Evolutionary conservation across 2,113 vertebrate species (phyloP), one percentile per base, ranked within the genome.

Genomic region (Anolis sagrei): DNA sequence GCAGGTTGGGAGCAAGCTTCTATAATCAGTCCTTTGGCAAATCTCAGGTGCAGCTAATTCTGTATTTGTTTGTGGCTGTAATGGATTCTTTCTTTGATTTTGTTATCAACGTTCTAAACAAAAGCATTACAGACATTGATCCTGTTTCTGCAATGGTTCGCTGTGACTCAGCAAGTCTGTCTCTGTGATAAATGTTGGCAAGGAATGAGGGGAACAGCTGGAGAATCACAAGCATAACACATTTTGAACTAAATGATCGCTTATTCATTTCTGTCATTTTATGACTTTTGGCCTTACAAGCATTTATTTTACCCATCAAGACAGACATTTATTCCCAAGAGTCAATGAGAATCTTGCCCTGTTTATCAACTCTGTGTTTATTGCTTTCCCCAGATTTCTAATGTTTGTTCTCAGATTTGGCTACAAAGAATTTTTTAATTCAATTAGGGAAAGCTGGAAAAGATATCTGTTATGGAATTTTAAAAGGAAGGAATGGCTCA

Each of bases 1-100:
- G 21, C 7, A 39, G 34, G 19, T 25, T 39, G 6, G 21, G 34
- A 21, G 16, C 11, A 44, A 8, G 70, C 72, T 44, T 36, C 19
- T 39, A 77, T 81, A 34, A 21, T 25, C 27, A 25, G 16, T 68
- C 21, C 79, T 84, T 58, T 83, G 88, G 85, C 83, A 92, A 90
- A 39, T 78, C 83, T 58, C 54, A 72, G 73, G 93, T 87, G 81
- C 32, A 61, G 76, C 39, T 39, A 61, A 74, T 44, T 82, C 73
- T 58, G 34, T 29, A 39, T 61, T 82, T 61, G 25, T 19, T 74
- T 39, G 25, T n/a, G 69, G 23, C 69, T 39, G 34, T 18, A 61
- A 74, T 62, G 70, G 70, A 83, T 83, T 19, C 9, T 54, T 74
- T 61, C 34, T 68, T 48, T 72, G 36, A 44, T 77, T 19, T 39